These are phyloP conservation scores for Pseudonaja textilis DNA, from an alignment of 2,113 vertebrate genomes.

Conservation along the genomic window DNA sequence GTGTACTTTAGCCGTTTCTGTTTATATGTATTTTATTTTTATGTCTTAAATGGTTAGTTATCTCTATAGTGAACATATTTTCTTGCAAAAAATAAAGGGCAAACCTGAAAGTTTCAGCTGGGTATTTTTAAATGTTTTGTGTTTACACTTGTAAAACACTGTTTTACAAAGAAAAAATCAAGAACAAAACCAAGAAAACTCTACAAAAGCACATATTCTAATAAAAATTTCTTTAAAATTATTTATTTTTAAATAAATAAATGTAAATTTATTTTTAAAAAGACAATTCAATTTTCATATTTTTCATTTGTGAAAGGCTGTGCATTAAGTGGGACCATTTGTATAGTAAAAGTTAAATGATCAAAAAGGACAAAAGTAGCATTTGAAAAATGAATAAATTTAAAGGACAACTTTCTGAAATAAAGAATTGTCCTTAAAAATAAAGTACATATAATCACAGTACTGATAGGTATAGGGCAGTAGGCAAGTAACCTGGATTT, in stretches of 20 bases:
- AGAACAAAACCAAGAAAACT: not conserved
- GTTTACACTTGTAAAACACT: not conserved
- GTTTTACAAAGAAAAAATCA: not conserved
- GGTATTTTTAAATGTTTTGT: not conserved
- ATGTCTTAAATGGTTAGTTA: not conserved
- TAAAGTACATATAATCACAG: not conserved
- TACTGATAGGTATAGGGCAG: not conserved
- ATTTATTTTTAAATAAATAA: not conserved
- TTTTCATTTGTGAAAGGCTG: not conserved
- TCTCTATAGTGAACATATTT: not conserved
- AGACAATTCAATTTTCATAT: not conserved
- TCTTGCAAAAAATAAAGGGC: not conserved
- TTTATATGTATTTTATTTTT: not conserved
- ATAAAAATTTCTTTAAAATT: not conserved
- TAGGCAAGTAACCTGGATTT: not conserved
- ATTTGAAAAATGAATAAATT: not conserved
- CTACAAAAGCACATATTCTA: not conserved
- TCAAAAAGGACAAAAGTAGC: not conserved
- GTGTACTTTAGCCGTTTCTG: not conserved
- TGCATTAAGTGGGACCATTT: not conserved
- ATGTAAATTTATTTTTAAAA: not conserved
- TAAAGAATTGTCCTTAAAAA: not conserved
- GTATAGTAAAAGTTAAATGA: not conserved
- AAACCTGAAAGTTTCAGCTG: not conserved
- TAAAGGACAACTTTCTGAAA: not conserved